Evolutionary conservation across 2,113 vertebrate genomes (phyloP).

Genomic region (Myanophis thanlyinensis): DNA sequence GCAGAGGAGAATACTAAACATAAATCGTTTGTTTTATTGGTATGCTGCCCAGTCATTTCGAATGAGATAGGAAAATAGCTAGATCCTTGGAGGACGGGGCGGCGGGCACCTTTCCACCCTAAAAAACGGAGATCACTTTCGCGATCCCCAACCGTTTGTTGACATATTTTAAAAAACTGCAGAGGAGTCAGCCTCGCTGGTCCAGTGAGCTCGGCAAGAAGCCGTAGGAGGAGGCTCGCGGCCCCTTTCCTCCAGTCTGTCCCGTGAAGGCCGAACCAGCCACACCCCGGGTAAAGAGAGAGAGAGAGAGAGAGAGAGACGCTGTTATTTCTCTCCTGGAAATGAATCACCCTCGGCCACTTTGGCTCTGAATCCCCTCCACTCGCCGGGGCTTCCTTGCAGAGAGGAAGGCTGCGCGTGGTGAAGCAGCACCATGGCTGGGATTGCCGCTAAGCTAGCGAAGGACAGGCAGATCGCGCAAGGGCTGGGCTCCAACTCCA

Average conservation of each 20-base stretch:
- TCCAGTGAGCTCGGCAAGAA: not conserved
- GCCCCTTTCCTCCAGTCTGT: not conserved
- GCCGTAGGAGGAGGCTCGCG: not conserved
- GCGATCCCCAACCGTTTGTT: not conserved
- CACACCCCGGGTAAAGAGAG: not conserved
- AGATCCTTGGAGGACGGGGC: not conserved
- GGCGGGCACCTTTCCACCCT: not conserved
- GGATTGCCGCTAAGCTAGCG: conserved; percentile 66
- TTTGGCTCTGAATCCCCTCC: not conserved
- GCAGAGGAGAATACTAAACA: not conserved
- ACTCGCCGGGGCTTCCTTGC: not conserved
- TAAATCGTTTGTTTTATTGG: not conserved
- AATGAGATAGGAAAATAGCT: too few relatives aligned
- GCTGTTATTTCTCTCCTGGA: not conserved
- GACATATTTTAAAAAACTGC: not conserved
- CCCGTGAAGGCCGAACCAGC: not conserved
- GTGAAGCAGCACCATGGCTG: conserved; percentile 62
- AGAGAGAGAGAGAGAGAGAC: not conserved
- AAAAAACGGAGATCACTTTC: not conserved
- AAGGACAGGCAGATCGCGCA: conserved; percentile 75
- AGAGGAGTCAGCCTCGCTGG: not conserved
- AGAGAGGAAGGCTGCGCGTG: not conserved
- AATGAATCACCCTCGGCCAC: not conserved
- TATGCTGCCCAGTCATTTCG: not conserved
- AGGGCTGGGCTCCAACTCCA: conserved; percentile 80